Base-by-base conservation (phyloP, 2,113 vertebrate genomes). In the Syngnathoides biaculeatus region DNA sequence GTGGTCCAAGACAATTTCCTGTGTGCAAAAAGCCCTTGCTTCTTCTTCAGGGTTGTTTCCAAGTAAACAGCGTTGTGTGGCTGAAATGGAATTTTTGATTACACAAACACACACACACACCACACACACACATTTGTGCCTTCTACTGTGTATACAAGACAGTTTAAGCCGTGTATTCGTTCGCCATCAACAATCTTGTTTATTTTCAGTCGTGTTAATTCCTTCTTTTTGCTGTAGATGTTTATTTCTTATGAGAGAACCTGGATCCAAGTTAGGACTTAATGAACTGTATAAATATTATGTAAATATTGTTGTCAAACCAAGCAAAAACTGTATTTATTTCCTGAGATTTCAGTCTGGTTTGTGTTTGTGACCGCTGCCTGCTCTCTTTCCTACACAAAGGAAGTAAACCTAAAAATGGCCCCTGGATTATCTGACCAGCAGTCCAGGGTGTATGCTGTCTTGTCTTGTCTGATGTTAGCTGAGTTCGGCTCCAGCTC, bases 261-360 rank as follows among this genome's bases (percentile, higher is more conserved):
- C 63, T 35, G 62, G 74, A 77, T 82, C 77, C 67, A 73, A 75
- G 74, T 84, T 84, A 68, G 85, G 59, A 80, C 74, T 77, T 79
- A 48, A 45, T 55, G 70, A 79, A 73, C 71, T 78, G 87, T 91
- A 88, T 71, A 17, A 86, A 83, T 81, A 81, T 19, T 69, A 84
- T 91, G 87, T 89, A 92, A 89, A 92, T 92, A 89, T 60, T 87
- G 80, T 79, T 84, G 87, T 69, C 42, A 81, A 84, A 87, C 80
- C 83, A 89, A 87, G 74, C 81, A 83, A 82, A 63, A 86, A 80
- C 74, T 89, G 87, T 92, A 92, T 92, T 92, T 92, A 92, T 92
- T 92, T 87, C 80, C 73, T 81, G 73, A 52, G 77, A 64, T 79
- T 78, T 84, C 78, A 77, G 67, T 72, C 75, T 70, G 71, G 74